Evolutionary conservation across 1,140 invertebrate genomes (phyloP).

Genomic region (Sipha flava): DNA sequence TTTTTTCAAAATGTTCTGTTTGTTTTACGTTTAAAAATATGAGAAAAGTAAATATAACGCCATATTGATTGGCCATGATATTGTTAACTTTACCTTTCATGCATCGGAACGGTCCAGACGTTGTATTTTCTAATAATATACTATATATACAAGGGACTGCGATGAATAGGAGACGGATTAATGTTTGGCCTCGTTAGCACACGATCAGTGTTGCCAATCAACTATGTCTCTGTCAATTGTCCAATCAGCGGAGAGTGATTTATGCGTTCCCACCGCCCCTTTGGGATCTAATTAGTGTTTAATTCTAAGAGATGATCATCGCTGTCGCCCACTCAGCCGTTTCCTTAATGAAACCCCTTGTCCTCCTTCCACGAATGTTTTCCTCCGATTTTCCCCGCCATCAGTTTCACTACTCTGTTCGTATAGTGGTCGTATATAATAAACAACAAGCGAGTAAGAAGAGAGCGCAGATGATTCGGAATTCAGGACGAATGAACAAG

Average conservation of each 20-base stretch:
- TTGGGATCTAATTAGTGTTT: constrained; percentile 32
- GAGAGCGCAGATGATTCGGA: not conserved
- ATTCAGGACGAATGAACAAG: not conserved
- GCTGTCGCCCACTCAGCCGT: not conserved
- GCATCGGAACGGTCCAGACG: not conserved
- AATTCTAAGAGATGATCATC: constrained; percentile 16
- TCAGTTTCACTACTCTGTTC: not conserved
- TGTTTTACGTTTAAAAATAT: too few relatives aligned
- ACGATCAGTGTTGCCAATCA: constrained; percentile 22
- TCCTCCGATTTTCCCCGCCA: not conserved
- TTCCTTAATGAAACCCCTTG: constrained; percentile 15
- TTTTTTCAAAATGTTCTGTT: too few relatives aligned
- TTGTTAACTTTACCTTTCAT: not conserved
- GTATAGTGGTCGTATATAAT: not conserved
- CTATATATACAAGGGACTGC: not conserved
- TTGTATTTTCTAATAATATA: not conserved
- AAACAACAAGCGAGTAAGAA: not conserved
- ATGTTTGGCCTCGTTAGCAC: constrained; percentile 4
- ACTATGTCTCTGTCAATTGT: constrained; percentile 20
- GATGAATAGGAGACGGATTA: constrained; percentile 12
- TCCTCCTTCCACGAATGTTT: not conserved
- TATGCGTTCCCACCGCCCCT: constrained; percentile 23
- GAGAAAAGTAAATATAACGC: too few relatives aligned
- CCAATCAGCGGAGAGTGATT: constrained; percentile 27
- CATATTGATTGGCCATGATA: too few relatives aligned